Percentiles rank a stretch among this genome's conserved stretches.
Conservation (phyloP, 2,113 vertebrate species). For the Motacilla tschutschensis region DNA sequence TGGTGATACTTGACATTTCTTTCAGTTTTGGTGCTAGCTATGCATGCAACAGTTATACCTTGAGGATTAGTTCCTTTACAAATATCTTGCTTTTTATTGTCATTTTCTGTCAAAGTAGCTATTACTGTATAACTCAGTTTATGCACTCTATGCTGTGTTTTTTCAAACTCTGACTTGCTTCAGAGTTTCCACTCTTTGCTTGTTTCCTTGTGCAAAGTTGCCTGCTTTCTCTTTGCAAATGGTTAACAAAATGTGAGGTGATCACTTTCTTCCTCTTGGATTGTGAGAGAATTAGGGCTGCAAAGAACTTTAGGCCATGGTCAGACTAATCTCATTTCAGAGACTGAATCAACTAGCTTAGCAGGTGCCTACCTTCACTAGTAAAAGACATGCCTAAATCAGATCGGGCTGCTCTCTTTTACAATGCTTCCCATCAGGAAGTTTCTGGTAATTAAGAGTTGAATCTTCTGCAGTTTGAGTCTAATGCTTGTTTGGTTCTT, state of each 20-base stretch:
- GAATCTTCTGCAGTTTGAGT: background rate
- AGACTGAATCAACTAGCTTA: background rate
- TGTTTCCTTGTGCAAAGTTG: background rate
- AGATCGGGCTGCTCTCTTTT: background rate
- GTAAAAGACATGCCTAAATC: background rate
- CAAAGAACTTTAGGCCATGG: background rate
- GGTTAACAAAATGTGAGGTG: background rate
- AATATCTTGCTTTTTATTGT: background rate
- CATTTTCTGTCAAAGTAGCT: background rate
- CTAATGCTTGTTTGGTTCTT: background rate
- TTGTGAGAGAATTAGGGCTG: background rate
- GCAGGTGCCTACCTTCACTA: background rate
- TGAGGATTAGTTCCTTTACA: background rate
- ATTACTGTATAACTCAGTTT: background rate
- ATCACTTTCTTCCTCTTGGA: background rate
- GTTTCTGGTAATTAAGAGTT: background rate
- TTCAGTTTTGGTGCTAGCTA: background rate
- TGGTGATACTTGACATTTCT: background rate
- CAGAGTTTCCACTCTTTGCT: background rate
- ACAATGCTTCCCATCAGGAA: background rate
- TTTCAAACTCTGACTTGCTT: background rate
- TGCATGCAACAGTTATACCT: background rate
- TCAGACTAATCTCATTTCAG: background rate
- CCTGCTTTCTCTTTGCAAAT: background rate
- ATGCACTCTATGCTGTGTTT: background rate